Evolutionary conservation across 2,797 vertebrate genomes (phyloP).

Genomic region (Pantherophis vulpinus): DNA sequence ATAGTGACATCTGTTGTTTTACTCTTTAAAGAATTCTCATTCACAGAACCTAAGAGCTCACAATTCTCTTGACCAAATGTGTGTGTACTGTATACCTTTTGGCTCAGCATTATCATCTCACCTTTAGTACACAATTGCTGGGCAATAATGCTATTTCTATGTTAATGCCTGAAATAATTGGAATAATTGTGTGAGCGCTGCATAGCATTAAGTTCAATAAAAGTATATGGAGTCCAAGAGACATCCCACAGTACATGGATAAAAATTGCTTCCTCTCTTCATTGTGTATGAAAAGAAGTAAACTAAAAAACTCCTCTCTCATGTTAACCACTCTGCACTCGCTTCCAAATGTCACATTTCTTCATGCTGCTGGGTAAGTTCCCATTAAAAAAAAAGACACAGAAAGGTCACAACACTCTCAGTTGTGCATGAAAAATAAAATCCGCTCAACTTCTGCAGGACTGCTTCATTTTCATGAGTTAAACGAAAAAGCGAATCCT

Average conservation of each 20-base stretch:
- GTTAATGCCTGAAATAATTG: background rate
- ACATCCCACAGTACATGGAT: constrained; percentile 25
- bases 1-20: background rate
- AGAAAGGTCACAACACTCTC: constrained; percentile 62
- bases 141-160: background rate
- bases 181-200: background rate
- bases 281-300: constrained; percentile 13
- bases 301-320: constrained; percentile 17
- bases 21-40: background rate
- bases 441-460: constrained; percentile 49
- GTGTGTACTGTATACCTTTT: background rate
- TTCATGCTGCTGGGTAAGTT: constrained; percentile 48
- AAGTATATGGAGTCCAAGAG: background rate
- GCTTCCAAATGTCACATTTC: constrained; percentile 56
- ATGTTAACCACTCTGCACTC: constrained; percentile 16
- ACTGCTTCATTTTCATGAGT: constrained; percentile 60
- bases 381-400: constrained; percentile 55
- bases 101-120: background rate
- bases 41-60: background rate
- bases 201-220: constrained; percentile 11
- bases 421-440: constrained; percentile 63
- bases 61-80: background rate
- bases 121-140: background rate
- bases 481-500: constrained; percentile 39
- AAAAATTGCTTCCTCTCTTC: constrained; percentile 35